Conservation (phyloP, 2,888 invertebrate genomes). For the Drosophila borborema region DNA sequence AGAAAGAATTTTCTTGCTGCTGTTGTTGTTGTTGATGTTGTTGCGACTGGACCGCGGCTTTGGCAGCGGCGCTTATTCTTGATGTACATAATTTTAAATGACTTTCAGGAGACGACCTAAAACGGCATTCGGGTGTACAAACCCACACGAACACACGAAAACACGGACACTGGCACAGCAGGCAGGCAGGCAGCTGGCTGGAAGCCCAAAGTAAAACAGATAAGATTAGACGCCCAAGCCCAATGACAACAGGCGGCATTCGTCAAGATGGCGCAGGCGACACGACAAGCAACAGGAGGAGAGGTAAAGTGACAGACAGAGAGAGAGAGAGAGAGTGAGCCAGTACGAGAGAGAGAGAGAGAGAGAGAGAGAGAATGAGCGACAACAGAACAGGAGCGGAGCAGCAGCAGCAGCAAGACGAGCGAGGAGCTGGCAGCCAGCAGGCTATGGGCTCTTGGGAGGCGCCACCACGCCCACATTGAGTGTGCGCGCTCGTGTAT, state of each 20-base stretch:
- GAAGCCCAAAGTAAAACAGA: slow-evolving; percentile 64
- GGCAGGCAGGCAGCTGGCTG: slow-evolving; percentile 37
- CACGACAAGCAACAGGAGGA: slow-evolving; percentile 9
- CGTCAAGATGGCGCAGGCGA: slow-evolving; percentile 67
- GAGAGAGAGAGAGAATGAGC: neutral
- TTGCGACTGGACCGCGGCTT: slow-evolving; percentile 13
- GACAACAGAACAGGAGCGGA: no score
- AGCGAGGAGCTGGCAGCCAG: neutral
- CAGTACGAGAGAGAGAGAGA: neutral
- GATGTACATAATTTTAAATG: slow-evolving; percentile 79
- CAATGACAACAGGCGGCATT: slow-evolving; percentile 77
- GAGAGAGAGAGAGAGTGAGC: neutral
- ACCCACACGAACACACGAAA: slow-evolving; percentile 21
- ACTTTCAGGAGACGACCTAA: slow-evolving; percentile 77
- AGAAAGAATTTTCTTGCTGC: slow-evolving; percentile 55
- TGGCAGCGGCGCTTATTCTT: slow-evolving; percentile 47
- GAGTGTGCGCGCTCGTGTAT: slow-evolving; percentile 68
- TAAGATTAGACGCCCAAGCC: slow-evolving; percentile 72
- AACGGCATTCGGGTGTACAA: slow-evolving; percentile 32
- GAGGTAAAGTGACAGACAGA: neutral
- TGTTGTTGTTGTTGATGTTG: slow-evolving; percentile 1
- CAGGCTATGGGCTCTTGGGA: neutral
- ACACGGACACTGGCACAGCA: slow-evolving; percentile 22
- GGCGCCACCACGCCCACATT: slow-evolving; percentile 55
- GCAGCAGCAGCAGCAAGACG: neutral